phyloP scores from a whole-genome alignment of 2,113 vertebrate genomes.

The Pao palembangensis region DNA sequence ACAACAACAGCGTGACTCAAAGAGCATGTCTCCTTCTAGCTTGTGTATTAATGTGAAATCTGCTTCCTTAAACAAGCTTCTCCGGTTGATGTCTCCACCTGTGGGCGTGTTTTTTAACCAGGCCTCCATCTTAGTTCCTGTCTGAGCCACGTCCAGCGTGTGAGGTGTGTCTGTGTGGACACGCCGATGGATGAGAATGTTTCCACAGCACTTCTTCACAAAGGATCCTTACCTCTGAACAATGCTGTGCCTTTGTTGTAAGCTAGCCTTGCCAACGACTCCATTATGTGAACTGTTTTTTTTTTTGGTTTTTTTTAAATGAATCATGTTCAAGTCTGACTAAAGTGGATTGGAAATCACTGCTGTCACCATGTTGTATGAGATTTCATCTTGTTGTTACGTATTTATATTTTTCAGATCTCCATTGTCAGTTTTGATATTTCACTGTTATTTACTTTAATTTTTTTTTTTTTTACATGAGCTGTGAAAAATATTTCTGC shows the following conservation, averaged over 20 bases:
- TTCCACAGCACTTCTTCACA: constrained; percentile 71
- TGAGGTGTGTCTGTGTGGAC: constrained; percentile 49
- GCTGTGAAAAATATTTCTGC: constrained; percentile 82
- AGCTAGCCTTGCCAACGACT: constrained; percentile 81
- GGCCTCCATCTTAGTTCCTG: constrained; percentile 38
- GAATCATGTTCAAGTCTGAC: constrained; percentile 63
- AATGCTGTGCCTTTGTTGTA: constrained; percentile 83
- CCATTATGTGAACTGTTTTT: constrained; percentile 64
- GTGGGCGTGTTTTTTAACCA: constrained; percentile 38
- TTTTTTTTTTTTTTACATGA: constrained; percentile 75
- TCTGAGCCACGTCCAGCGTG: constrained; percentile 60
- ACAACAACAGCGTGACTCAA: constrained; percentile 2
- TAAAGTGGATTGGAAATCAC: constrained; percentile 62
- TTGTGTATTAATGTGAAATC: constrained; percentile 6
- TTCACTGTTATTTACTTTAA: no score
- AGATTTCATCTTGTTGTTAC: constrained; percentile 59
- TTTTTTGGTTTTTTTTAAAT: constrained; percentile 43
- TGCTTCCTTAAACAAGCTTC: constrained; percentile 34
- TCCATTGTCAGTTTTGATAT: constrained; percentile 66
- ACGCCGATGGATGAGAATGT: constrained; percentile 55
- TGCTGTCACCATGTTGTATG: constrained; percentile 61
- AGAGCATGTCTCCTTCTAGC: no score
- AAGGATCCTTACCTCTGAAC: constrained; percentile 79
- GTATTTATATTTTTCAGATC: constrained; percentile 71
- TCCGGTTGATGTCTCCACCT: constrained; percentile 33